These are phyloP conservation scores for Lysandra coridon DNA, from an alignment of 2,888 invertebrate genomes.

Conservation along the genomic window DNA sequence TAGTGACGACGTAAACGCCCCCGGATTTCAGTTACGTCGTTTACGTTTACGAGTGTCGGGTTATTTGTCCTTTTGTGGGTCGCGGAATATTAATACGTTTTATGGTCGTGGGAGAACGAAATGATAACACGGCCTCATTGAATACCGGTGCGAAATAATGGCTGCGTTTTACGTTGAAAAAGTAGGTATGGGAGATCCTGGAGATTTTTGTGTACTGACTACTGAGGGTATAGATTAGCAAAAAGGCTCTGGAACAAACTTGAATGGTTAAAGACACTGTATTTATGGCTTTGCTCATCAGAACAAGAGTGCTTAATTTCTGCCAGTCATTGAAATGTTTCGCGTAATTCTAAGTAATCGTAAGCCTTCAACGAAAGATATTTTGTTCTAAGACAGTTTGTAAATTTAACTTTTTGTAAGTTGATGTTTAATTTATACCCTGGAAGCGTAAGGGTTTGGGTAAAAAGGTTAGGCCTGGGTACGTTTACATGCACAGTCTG, in stretches of 20 bases:
- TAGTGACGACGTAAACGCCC: neutral
- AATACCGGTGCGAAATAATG: neutral
- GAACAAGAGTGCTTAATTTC: too few species aligned
- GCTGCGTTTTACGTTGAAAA: neutral
- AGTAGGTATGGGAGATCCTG: neutral
- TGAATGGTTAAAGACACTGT: too few species aligned
- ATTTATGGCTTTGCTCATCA: too few species aligned
- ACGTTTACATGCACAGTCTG: neutral
- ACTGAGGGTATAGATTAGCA: too few species aligned
- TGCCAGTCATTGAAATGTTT: too few species aligned
- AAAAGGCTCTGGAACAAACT: too few species aligned
- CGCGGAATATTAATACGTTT: neutral
- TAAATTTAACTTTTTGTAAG: neutral
- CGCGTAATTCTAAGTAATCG: too few species aligned
- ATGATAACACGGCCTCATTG: neutral
- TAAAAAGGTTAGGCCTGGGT: neutral
- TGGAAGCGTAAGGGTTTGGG: neutral
- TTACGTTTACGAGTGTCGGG: neutral
- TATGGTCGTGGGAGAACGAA: neutral
- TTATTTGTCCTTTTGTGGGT: neutral
- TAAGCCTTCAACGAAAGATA: too few species aligned
- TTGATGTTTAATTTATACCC: neutral
- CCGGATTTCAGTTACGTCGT: neutral
- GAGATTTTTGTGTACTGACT: neutral
- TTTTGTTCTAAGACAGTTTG: too few species aligned